Conservation (phyloP, 2,797 vertebrate genomes). For the Sebastes cheni region DNA sequence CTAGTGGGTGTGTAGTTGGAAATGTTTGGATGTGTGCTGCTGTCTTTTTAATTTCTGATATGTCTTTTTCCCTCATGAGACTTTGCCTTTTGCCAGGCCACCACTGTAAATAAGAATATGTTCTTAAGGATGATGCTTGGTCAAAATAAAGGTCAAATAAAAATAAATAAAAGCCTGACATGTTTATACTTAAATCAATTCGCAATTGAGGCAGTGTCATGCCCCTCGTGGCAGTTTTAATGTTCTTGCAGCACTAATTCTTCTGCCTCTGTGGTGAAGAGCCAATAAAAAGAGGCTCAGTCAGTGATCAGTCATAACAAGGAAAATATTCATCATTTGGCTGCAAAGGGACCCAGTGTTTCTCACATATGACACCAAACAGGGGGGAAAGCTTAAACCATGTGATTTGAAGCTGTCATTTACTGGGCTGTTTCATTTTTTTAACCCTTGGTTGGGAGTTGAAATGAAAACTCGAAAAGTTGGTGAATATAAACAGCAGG, state of each 20-base stretch:
- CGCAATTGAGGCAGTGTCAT: conserved; percentile 1
- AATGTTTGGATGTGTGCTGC: not conserved
- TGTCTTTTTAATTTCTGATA: not conserved
- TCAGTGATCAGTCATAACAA: conserved; percentile 19
- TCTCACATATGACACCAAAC: conserved; percentile 29
- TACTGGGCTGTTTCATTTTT: conserved; percentile 25
- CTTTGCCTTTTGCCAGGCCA: not conserved
- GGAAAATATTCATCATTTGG: conserved; percentile 33
- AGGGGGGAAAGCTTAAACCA: conserved; percentile 23
- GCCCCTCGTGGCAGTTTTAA: not conserved
- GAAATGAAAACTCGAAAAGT: conserved; percentile 49
- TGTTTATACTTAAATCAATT: conserved; percentile 51
- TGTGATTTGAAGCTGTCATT: conserved; percentile 47
- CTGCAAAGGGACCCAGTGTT: conserved; percentile 17
- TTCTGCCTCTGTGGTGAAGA: conserved; percentile 15
- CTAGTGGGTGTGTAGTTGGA: not conserved
- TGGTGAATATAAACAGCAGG: conserved; percentile 63
- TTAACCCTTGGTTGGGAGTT: conserved; percentile 45
- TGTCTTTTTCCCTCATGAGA: not conserved
- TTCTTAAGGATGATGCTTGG: not conserved
- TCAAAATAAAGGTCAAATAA: not conserved
- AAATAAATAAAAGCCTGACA: conserved; percentile 1
- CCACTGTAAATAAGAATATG: not conserved
- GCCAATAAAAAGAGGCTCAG: conserved; percentile 11
- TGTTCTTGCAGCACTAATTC: conserved; percentile 23